Percentiles rank a stretch among this genome's conserved stretches.
Evolutionary conservation across 2,797 vertebrate species (phyloP).

Genomic region (Falco naumanni): DNA sequence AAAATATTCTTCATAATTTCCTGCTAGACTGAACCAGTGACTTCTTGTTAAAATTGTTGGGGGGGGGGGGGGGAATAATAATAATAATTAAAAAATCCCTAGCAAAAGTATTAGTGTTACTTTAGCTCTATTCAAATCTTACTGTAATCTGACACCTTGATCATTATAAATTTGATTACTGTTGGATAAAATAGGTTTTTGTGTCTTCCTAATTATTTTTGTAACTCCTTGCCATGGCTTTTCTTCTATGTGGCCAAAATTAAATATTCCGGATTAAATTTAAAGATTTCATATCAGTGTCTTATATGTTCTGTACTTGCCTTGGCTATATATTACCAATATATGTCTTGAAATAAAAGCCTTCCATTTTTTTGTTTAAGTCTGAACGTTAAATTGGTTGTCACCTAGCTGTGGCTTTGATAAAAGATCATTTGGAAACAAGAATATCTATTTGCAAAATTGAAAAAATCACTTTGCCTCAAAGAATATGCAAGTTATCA

Average conservation of each 20-base stretch:
- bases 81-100: background rate
- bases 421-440: background rate
- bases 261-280: background rate
- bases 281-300: background rate
- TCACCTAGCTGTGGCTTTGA: background rate
- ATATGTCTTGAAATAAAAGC: background rate
- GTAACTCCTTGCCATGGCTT: fast-evolving
- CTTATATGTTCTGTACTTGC: background rate
- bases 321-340: background rate
- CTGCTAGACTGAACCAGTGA: background rate
- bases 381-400: background rate
- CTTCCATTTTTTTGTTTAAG: background rate
- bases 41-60: background rate
- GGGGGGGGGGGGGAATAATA: too few relatives aligned
- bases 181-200: background rate
- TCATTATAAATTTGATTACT: background rate
- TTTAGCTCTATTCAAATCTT: background rate
- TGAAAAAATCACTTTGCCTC: background rate
- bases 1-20: background rate
- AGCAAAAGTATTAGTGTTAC: background rate
- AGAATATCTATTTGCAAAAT: background rate
- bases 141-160: background rate
- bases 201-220: background rate
- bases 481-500: background rate
- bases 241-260: background rate